These are phyloP conservation scores for Takifugu flavidus DNA, from an alignment of 2,113 vertebrate genomes.

Conservation along the genomic window DNA sequence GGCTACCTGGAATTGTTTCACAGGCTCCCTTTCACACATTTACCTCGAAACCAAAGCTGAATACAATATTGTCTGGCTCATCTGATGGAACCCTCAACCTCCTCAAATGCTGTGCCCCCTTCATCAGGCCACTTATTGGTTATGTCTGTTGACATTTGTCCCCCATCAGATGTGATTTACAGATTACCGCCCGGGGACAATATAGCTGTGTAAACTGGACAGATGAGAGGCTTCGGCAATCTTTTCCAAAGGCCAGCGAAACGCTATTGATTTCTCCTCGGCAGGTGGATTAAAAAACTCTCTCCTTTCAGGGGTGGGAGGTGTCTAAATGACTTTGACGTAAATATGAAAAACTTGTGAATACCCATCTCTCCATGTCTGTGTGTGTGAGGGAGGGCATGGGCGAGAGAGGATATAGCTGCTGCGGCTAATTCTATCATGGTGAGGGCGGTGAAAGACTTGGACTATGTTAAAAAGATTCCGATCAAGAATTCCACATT, in stretches of 20 bases:
- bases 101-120: not conserved
- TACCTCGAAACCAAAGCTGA: too few species aligned
- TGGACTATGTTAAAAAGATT: too few species aligned
- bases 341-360: conserved; percentile 48
- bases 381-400: conserved; percentile 8
- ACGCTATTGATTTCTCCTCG: conserved; percentile 62
- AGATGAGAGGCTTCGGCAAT: conserved; percentile 51
- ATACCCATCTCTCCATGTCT: conserved; percentile 1
- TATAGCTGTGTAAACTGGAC: conserved; percentile 50
- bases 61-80: too few species aligned
- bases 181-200: conserved; percentile 44
- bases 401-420: not conserved
- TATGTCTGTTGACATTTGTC: conserved; percentile 4
- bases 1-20: too few species aligned
- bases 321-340: conserved; percentile 30
- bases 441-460: conserved; percentile 5
- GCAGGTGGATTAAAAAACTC: conserved; percentile 65
- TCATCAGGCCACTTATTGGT: conserved; percentile 2
- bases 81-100: too few species aligned
- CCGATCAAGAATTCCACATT: too few species aligned
- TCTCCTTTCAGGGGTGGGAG: conserved; percentile 36
- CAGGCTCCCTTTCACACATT: too few species aligned
- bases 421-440: not conserved
- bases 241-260: conserved; percentile 42
- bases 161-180: conserved; percentile 36